Percentiles rank a stretch among this genome's conserved stretches.
phyloP scores from a whole-genome alignment of 1,140 invertebrate genomes.

The Armadillidium nasatum region DNA sequence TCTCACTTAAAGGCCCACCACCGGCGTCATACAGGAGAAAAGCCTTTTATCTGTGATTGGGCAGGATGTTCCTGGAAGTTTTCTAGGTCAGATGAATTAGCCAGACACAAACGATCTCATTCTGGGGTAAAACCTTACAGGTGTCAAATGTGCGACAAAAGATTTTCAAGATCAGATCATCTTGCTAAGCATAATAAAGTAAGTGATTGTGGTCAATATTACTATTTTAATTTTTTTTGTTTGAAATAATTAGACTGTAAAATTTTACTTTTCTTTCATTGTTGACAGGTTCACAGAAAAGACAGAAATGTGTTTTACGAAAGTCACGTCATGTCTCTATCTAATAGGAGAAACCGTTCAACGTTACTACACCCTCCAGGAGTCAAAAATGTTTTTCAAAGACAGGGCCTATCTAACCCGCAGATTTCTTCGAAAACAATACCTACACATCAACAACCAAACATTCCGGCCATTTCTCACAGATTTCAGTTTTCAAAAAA shows the following conservation, averaged over 20 bases:
- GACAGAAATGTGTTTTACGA: not conserved
- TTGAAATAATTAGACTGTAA: no score
- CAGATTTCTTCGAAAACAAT: no score
- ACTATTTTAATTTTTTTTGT: no score
- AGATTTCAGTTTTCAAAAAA: no score
- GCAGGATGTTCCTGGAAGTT: conserved; percentile 88
- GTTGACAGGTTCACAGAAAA: not conserved
- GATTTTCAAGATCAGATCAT: conserved; percentile 84
- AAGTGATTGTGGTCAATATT: not conserved
- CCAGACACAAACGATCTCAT: conserved; percentile 73
- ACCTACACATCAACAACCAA: no score
- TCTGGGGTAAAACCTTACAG: conserved; percentile 81
- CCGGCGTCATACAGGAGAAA: conserved; percentile 87
- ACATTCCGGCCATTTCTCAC: no score
- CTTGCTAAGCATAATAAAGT: conserved; percentile 83
- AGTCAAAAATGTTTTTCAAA: not conserved
- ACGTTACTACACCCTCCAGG: not conserved
- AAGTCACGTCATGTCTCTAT: not conserved
- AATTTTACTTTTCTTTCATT: no score
- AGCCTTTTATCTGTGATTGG: conserved; percentile 88
- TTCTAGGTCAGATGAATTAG: conserved; percentile 86
- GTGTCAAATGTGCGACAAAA: conserved; percentile 74
- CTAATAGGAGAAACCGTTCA: not conserved
- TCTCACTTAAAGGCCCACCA: conserved; percentile 86
- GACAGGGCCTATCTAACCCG: not conserved